Evolutionary conservation across 2,888 invertebrate genomes (phyloP), one percentile per base, ranked within the genome.

Genomic region (Chrysodeixis includens): DNA sequence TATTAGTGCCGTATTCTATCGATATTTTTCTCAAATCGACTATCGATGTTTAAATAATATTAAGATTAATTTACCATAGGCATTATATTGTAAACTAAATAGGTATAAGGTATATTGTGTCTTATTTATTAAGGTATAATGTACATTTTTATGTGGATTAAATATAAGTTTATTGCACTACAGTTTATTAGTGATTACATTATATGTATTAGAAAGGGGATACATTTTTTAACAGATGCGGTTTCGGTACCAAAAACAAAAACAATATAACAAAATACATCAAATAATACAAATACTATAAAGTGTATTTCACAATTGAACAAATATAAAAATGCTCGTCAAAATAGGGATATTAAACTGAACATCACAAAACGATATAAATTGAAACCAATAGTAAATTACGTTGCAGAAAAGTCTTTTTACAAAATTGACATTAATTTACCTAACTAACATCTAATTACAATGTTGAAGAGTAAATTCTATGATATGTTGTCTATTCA

Each of bases 401-500:
- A 54, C 22, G 22, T 69, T 32, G 55, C 56, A 58, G 20, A 20
- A 57, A 64, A 74, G 68, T 71, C 64, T 73, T 78, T 67, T 61
- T 75, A 79, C 60, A 71, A 79, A 81, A 81, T 81, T 81, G 82
- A 76, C 78, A 74, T 74, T 79, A 82, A 85, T 83, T 83, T 71
- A 62, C 76, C 85, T 84, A 85, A 73, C 83, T 86, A 86, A 78
- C 62, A 73, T 74, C 72, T 84, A 76, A 66, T 65, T 64, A 69
- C 66, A 74, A 40, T 61, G 61, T 74, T 66, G 74, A 62, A 76
- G 73, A 81, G 75, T 83, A 84, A 81, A 74, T 63, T 72, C 88
- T 92, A 90, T 92, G 92, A 93, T 93, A 93, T 93, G 93, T 93
- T 83, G 89, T 86, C 90, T 93, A 92, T 92, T 90, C 88, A 85